Evolutionary conservation across 2,797 vertebrate species (phyloP).

Genomic region (Caiman crocodilus): DNA sequence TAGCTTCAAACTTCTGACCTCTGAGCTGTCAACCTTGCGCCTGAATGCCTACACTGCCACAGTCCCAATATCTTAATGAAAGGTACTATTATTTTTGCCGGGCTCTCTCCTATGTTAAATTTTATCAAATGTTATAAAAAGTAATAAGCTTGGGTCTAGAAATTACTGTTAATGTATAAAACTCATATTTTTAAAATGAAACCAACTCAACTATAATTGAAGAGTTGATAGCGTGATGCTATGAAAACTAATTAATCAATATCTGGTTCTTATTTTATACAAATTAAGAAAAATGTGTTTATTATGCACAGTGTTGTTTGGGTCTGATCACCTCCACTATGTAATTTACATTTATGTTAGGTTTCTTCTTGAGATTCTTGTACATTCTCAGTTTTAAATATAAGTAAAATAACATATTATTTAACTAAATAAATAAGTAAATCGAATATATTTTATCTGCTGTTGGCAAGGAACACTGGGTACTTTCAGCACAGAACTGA

Average conservation of each 20-base stretch:
- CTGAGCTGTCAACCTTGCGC: not conserved
- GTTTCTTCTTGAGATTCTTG: not conserved
- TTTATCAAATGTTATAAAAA: not conserved
- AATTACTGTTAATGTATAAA: not conserved
- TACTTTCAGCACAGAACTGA: not conserved
- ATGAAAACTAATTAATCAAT: not conserved
- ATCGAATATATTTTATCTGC: not conserved
- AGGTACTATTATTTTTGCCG: not conserved
- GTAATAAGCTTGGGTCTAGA: not conserved
- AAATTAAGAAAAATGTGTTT: not conserved
- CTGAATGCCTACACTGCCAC: not conserved
- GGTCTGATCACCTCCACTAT: not conserved
- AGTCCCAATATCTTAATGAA: not conserved
- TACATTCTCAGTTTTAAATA: not conserved
- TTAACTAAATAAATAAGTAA: not conserved
- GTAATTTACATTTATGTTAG: not conserved
- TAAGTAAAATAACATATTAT: not conserved
- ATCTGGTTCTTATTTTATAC: not conserved
- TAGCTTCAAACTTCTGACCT: too few relatives aligned
- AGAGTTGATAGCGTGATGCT: not conserved
- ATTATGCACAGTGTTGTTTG: not conserved
- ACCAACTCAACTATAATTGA: not conserved
- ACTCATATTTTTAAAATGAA: not conserved
- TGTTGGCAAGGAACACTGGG: fast-evolving
- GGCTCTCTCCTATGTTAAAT: not conserved